Evolutionary conservation across 2,797 vertebrate species (phyloP).

Genomic region (Pseudocheirus occidentalis): DNA sequence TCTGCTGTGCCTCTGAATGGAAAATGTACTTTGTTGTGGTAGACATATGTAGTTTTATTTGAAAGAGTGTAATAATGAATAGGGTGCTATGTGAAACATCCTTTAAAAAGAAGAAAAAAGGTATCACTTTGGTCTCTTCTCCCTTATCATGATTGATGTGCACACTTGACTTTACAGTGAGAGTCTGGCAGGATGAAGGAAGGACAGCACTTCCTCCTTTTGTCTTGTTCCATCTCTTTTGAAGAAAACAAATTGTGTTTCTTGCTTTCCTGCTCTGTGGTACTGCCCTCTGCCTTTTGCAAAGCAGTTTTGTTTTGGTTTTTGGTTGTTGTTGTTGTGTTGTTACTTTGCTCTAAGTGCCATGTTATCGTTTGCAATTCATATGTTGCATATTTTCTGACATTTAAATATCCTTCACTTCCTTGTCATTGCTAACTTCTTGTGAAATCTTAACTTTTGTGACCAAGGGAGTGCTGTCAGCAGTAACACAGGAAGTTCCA

Average conservation of each 20-base stretch:
- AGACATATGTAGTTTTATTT: not conserved
- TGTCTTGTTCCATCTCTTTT: conserved; percentile 82
- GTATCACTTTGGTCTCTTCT: conserved; percentile 65
- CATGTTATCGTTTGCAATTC: conserved; percentile 26
- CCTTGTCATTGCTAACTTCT: conserved; percentile 59
- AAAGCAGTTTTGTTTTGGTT: conserved; percentile 61
- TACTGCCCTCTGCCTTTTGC: conserved; percentile 52
- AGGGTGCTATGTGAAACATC: conserved; percentile 49
- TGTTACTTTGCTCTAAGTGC: conserved; percentile 21
- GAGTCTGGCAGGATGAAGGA: conserved; percentile 81
- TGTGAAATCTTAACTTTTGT: conserved; percentile 36
- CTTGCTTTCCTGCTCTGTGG: conserved; percentile 72
- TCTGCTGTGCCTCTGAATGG: not conserved
- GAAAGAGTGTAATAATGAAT: conserved; percentile 29
- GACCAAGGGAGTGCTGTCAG: conserved; percentile 43
- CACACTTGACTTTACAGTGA: conserved; percentile 80
- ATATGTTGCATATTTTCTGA: conserved; percentile 27
- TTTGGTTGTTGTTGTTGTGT: not conserved
- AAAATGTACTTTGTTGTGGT: conserved; percentile 25
- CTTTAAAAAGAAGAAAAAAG: conserved; percentile 69
- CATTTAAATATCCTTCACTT: conserved; percentile 71
- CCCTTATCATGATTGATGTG: conserved; percentile 81
- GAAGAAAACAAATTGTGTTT: conserved; percentile 71
- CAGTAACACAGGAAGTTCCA: conserved; percentile 75
- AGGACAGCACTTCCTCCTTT: conserved; percentile 86